Evolutionary conservation across 2,888 invertebrate species (phyloP).

Genomic region (Mactromeris polynyma): DNA sequence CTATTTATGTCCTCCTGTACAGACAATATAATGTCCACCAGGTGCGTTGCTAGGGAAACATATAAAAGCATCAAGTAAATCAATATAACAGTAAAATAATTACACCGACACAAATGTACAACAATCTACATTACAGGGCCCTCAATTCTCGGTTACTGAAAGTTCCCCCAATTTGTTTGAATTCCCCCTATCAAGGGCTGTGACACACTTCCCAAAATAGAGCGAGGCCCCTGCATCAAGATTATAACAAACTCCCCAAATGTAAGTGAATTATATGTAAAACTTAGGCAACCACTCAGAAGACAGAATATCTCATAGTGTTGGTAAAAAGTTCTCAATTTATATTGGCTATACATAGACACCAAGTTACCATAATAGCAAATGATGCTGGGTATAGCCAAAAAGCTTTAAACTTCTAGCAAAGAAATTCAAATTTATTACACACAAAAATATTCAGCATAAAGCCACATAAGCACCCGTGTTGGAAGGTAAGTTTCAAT

Average conservation of each 20-base stretch:
- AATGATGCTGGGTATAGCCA: slow-evolving; percentile 41
- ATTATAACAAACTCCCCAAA: no score
- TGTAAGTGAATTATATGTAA: no score
- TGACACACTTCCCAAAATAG: no score
- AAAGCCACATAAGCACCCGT: no score
- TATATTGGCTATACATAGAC: slow-evolving; percentile 40
- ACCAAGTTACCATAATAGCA: slow-evolving; percentile 30
- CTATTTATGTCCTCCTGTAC: slow-evolving; percentile 15
- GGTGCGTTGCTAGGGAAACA: slow-evolving; percentile 16
- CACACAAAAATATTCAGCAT: no score
- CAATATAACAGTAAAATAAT: background rate
- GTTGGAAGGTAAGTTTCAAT: no score
- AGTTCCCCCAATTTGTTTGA: no score
- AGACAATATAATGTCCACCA: background rate
- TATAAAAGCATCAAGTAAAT: background rate
- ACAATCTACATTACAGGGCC: no score
- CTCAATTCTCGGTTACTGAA: no score
- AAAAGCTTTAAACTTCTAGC: background rate
- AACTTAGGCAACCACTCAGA: slow-evolving; percentile 38
- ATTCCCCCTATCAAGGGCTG: no score
- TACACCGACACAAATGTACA: no score
- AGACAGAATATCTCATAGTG: slow-evolving; percentile 24
- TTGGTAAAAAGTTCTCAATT: slow-evolving; percentile 36
- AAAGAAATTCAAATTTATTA: background rate
- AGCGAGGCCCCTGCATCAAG: no score